Evolutionary conservation across 2,888 invertebrate species (phyloP).

Genomic region (Cantharis rustica): DNA sequence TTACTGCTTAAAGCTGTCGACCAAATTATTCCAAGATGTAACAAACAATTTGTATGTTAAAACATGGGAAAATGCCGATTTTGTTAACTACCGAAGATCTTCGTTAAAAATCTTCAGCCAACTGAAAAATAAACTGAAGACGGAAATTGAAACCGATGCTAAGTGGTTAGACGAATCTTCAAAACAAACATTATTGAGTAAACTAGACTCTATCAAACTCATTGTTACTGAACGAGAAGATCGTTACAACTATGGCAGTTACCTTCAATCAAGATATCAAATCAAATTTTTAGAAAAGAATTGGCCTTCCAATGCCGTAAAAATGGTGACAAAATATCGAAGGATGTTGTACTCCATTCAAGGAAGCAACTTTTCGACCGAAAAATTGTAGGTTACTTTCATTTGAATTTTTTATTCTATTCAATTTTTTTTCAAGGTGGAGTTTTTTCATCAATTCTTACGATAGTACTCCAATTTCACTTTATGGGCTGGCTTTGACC

Average conservation of each 20-base stretch:
- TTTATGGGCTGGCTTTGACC: conserved; percentile 31
- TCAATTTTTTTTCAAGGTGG: conserved; percentile 30
- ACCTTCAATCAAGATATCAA: conserved; percentile 15
- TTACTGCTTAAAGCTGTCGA: conserved; percentile 38
- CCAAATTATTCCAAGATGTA: conserved; percentile 37
- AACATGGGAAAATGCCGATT: conserved; percentile 9
- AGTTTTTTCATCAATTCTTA: conserved; percentile 32
- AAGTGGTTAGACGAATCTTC: conserved; percentile 34
- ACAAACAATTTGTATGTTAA: conserved; percentile 34
- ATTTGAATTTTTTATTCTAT: not conserved
- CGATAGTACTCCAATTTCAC: conserved; percentile 29
- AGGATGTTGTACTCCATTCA: conserved; percentile 4
- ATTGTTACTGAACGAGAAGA: conserved; percentile 19
- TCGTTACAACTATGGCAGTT: conserved; percentile 8
- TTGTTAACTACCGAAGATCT: conserved; percentile 15
- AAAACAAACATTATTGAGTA: conserved; percentile 8
- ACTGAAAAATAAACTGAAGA: conserved; percentile 28
- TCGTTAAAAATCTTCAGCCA: conserved; percentile 28
- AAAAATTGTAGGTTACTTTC: conserved; percentile 18
- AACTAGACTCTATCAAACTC: conserved; percentile 29
- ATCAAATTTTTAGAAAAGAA: not conserved
- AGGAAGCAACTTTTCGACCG: conserved; percentile 4
- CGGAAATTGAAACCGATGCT: conserved; percentile 7
- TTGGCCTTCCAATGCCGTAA: conserved; percentile 15
- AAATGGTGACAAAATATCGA: conserved; percentile 7